A percentile compares a stretch with the other conserved stretches of the same genome.
These are phyloP conservation scores for Eilema caniola DNA, from an alignment of 2,888 invertebrate genomes.

Conservation along the genomic window DNA sequence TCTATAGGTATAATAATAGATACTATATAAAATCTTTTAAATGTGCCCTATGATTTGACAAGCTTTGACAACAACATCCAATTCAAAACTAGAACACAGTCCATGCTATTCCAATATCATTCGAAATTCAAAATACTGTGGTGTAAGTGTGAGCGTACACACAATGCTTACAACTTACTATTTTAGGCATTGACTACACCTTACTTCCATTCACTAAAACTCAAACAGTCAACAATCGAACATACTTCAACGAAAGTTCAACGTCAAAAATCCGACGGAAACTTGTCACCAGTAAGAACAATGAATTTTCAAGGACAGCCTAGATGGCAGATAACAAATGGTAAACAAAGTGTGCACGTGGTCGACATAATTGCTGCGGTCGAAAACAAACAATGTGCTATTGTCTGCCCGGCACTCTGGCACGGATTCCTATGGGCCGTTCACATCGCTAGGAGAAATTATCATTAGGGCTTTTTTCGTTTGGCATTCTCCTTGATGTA, in stretches of 20 bases:
- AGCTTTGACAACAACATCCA: not conserved
- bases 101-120: not conserved
- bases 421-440: slow-evolving; percentile 52
- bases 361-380: slow-evolving; percentile 70
- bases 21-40: not conserved
- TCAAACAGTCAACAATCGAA: slow-evolving; percentile 15
- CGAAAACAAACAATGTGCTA: slow-evolving; percentile 77
- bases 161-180: slow-evolving; percentile 12
- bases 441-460: slow-evolving; percentile 40
- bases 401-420: slow-evolving; percentile 61
- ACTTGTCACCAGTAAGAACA: slow-evolving; percentile 54
- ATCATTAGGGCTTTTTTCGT: slow-evolving; percentile 26
- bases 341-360: slow-evolving; percentile 80
- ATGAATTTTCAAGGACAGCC: slow-evolving; percentile 71
- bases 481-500: slow-evolving; percentile 23
- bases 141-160: not conserved
- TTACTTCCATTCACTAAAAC: slow-evolving; percentile 16
- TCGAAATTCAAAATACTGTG: slow-evolving; percentile 2
- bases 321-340: slow-evolving; percentile 74
- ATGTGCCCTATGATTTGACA: not conserved
- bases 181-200: slow-evolving; percentile 5
- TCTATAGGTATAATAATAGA: too few relatives aligned
- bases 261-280: slow-evolving; percentile 46
- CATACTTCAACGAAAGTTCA: slow-evolving; percentile 45
- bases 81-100: not conserved